Base-by-base conservation (phyloP, 1,140 invertebrate genomes). In the Ips nitidus region DNA sequence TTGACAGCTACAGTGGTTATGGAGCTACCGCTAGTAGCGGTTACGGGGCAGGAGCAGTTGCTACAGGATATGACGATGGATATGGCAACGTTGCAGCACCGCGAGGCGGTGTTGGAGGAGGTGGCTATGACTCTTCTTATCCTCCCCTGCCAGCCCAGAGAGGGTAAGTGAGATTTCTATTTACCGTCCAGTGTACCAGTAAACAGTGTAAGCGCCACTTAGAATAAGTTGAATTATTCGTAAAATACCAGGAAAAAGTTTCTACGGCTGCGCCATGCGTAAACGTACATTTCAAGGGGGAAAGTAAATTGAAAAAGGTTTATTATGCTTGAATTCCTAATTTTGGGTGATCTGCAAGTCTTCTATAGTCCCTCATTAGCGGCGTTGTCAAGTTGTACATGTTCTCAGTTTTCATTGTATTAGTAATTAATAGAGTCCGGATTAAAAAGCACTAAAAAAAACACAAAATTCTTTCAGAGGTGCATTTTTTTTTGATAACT, bases 71-170 rank as follows among this genome's bases (percentile, higher is more conserved):
- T 41, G 68, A 73, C 61, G 72, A 72, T 67, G 66, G 74, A 22
- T 75, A 77, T 65, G 79, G 66, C 50, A 59, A 55, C 39, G 66
- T 53, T 6, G 66, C 64, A n/a, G 67, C n/a, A 47, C 22, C 40
- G 7, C 55, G 45, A 36, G 62, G 67, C 3, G 64, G 64, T 42
- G 22, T 22, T 22, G 69, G 60, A 3, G 57, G 73, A 7, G 67
- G 74, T 57, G 72, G 74, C 36, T 75, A 77, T 59, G 79, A 80
- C 53, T 70, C 75, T 8, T 75, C 77, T 22, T 80, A 80, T 71
- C 78, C 79, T 8, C 78, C 79, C 50, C 57, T 80, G 42, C 78
- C 78, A 50, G 76, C 76, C 60, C 78, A 79, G 70, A 71, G 79
- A 73, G 76, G 78, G 78, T 80, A 75, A 80, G 77, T 74, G 43